Base-by-base conservation (phyloP, 2,888 invertebrate species). In the Eubasilissa splendida region DNA sequence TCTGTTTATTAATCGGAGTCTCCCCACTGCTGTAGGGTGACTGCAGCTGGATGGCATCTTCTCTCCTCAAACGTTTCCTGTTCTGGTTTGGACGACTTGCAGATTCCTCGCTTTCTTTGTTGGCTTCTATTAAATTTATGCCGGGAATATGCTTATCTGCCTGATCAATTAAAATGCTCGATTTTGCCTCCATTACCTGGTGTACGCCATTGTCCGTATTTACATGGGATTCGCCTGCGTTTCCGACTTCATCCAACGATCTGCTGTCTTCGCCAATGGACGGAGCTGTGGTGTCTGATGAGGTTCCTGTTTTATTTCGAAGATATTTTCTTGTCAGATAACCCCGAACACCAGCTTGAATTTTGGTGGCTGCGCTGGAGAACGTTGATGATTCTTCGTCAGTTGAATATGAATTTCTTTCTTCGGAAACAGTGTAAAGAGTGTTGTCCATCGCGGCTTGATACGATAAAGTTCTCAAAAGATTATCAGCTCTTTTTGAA, bases 261-360 rank as follows among this genome's bases (percentile, higher is more conserved):
- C 89, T 88, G 50, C 85, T 85, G 75, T 88, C 89, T 75, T 85
- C 86, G 83, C 90, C 90, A 10, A 88, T 83, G 1, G 89, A 88
- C 9, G 86, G 84, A 10, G 86, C 85, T 5, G 88, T 87, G 54
- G 86, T 86, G 63, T 85, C 88, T 77, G 88, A 87, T 7, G 89
- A 89, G 85, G 88, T 89, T 22, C 87, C 85, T 0, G 89, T 88
- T 87, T 89, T 90, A 81, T 88, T 88, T 59, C 87, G 87, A n/a
- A 89, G 85, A 85, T 88, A 89, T 86, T 91, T 92, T 80, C 93
- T 88, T 58, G 92, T 92, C 85, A 94, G 90, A 86, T 92, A 94
- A 2, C 94, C 94, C 82, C 94, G 90, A 68, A 94, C 92, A 71
- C 93, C 93, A 5, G 93, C 93, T 87, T 94, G 94, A 84, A 94